Evolutionary conservation across 2,888 invertebrate species (phyloP), one percentile per base, ranked within the genome.

Genomic region (Helleia helle): DNA sequence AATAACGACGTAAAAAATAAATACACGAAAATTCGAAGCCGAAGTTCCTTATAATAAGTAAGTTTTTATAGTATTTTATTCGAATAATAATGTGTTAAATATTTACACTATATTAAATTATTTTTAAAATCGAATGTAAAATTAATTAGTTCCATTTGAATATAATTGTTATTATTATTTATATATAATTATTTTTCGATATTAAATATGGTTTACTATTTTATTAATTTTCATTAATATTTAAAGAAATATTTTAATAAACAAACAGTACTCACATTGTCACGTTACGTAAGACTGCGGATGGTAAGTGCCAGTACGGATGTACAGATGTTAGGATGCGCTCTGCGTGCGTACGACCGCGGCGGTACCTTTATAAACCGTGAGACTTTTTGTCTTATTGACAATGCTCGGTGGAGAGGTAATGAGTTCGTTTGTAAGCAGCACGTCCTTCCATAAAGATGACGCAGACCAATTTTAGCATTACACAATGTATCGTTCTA

Each of bases 371-470:
- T 81, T 84, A 80, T 83, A 84, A 76, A 70, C 79, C 79, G 81
- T 81, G 83, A 71, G 81, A 83, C 68, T 77, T 83, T 80, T 81
- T 79, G 77, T 75, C 69, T 72, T 70, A 77, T 71, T 74, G 71
- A 79, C 80, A 81, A 83, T 80, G 70, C 75, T 71, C 71, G 70
- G 72, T 62, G 61, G 34, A 68, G 70, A 71, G 70, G 69, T 81
- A 83, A 83, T 83, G 71, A 77, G 83, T 74, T 62, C 64, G 71
- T 80, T 79, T 79, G 76, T 77, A 83, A 65, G 71, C 81, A 65
- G 56, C 51, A 56, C 71, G 81, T 75, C 81, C 83, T 83, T 80
- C 80, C 71, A 62, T 57, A 56, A 62, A 69, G 69, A 68, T 59
- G 80, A 80, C 74, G 74, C 71, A 68, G 68, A 61, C 54, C 50